Evolutionary conservation across 2,113 vertebrate species (phyloP).

Genomic region (Cololabis saira): DNA sequence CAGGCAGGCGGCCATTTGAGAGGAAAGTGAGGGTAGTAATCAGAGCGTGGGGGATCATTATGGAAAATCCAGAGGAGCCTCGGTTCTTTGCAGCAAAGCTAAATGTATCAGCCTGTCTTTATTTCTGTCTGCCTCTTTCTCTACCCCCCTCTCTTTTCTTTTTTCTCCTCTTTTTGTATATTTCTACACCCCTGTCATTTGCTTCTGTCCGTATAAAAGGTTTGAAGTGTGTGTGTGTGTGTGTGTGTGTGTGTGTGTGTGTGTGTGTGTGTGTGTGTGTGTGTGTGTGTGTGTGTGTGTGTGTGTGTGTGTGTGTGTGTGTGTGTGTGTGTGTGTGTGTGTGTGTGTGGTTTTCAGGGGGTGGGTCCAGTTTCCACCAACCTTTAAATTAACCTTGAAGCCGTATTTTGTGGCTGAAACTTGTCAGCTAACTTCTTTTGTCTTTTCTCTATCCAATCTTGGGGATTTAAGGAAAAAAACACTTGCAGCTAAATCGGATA

Average conservation of each 20-base stretch:
- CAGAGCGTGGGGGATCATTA: constrained; percentile 67
- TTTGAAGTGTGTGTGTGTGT: constrained; percentile 26
- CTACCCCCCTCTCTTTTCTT: constrained; percentile 13
- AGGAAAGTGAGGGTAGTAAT: constrained; percentile 69
- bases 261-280: constrained; percentile 10
- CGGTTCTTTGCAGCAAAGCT: constrained; percentile 52
- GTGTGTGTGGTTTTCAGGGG: constrained; percentile 56
- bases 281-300: constrained; percentile 12
- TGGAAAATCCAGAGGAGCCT: constrained; percentile 69
- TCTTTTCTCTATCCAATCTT: not conserved
- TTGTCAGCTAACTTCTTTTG: not conserved
- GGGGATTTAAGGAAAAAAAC: not conserved
- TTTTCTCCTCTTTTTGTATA: constrained; percentile 8
- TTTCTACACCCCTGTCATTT: constrained; percentile 7
- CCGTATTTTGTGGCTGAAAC: constrained; percentile 1
- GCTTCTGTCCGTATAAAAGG: constrained; percentile 29
- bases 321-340: constrained; percentile 12
- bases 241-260: constrained; percentile 25
- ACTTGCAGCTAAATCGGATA: not conserved
- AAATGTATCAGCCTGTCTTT: constrained; percentile 55
- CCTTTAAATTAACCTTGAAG: constrained; percentile 36
- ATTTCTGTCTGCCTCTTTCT: constrained; percentile 15
- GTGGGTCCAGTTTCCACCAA: constrained; percentile 46
- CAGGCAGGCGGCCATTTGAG: constrained; percentile 22
- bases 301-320: constrained; percentile 10